Evolutionary conservation across 1,140 invertebrate species (phyloP), one percentile per base, ranked within the genome.

Genomic region (Tribolium madens): DNA sequence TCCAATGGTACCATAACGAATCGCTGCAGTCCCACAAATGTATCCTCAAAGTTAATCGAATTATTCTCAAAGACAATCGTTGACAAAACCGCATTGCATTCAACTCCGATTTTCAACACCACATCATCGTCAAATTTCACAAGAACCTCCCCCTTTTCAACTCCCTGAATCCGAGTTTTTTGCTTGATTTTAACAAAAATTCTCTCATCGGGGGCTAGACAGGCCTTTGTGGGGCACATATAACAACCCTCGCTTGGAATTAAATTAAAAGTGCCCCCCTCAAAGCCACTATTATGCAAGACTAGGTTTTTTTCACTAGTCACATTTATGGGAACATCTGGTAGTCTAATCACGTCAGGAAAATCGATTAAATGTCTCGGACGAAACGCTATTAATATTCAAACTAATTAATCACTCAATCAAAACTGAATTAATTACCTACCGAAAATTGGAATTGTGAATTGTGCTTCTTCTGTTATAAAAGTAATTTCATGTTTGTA

Each of bases 321-420:
- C 12, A 88, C 81, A 75, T 87, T 88, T 0, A 88, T 84, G 1
- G 86, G 83, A 26, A 85, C 86, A 0, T 75, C 64, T 10, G 84
- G 85, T 33, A 89, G 52, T 6, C 82, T 75, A n/a, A 89, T 85
- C 4, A 69, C 42, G 81, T 89, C 89, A 0, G 89, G 88, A 52
- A 88, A 82, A 73, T 88, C 85, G 2, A 89, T 76, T 6, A 89
- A 73, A 2, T 87, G 84, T 76, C 86, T 81, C 3, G 84, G 81
- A 1, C 87, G 86, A 17, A 89, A 82, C 2, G 85, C 88, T 88
- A 36, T 75, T n/a, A 26, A 26, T 4, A 26, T 80, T 33, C 12
- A 33, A 5, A 31, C n/a, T 26, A 60, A 15, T 52, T 17, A 57
- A 14, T 10, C 21, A 4, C 3, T 3, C 17, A n/a, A 26, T 12